A percentile compares a stretch with the other conserved stretches of the same genome.
Conservation (phyloP, 2,113 vertebrate species). For the Aegithalos caudatus region DNA sequence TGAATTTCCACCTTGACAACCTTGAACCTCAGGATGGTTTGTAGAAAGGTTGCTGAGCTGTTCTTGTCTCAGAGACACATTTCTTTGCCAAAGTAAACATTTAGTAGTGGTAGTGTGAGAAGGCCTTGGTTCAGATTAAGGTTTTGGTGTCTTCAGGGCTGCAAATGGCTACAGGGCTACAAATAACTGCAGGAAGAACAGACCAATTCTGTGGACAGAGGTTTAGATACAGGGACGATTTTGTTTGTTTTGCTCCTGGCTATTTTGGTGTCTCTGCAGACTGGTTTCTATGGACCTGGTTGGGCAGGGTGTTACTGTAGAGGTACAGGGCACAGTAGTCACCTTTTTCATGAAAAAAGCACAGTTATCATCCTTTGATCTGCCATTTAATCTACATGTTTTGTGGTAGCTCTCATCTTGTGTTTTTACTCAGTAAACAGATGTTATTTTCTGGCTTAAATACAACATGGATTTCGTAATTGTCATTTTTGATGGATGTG, state of each 20-base stretch:
- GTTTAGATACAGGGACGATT: background rate
- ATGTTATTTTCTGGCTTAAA: constrained; percentile 36
- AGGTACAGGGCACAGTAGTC: background rate
- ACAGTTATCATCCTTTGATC: background rate
- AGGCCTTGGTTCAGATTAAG: background rate
- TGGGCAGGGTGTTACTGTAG: background rate
- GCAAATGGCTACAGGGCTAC: background rate
- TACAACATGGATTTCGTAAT: background rate
- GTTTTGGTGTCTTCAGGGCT: background rate
- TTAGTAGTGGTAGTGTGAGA: background rate
- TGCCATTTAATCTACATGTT: background rate
- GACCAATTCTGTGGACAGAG: background rate
- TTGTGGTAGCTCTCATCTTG: background rate
- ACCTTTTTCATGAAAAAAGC: background rate
- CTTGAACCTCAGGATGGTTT: background rate
- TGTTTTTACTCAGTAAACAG: constrained; percentile 23
- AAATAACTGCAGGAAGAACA: background rate
- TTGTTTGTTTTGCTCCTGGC: background rate
- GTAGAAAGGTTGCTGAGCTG: background rate
- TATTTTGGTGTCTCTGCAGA: background rate
- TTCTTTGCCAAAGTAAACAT: background rate
- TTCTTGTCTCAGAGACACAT: rapidly evolving
- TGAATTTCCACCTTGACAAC: background rate
- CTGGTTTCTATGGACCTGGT: background rate
- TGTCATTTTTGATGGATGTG: background rate